These are phyloP conservation scores for Oscheius myriophilus DNA, from an alignment of 2,888 invertebrate genomes.

Conservation along the genomic window DNA sequence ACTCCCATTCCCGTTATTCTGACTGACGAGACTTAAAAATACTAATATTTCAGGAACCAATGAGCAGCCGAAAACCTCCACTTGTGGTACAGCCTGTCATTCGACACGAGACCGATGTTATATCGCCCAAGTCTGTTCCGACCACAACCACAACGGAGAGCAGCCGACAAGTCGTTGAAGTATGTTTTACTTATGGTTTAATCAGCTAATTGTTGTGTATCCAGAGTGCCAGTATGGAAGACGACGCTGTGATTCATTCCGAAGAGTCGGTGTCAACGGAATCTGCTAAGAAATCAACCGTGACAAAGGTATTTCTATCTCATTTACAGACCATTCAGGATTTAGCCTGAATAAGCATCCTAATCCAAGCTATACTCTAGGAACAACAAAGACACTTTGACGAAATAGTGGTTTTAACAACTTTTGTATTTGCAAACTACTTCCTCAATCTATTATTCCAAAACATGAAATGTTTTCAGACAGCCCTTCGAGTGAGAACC, in stretches of 20 bases:
- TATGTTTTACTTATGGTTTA: background rate
- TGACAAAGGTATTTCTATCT: conserved; percentile 3
- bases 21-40: background rate
- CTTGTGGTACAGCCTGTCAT: background rate
- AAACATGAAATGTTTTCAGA: too few species aligned
- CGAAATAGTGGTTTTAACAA: too few species aligned
- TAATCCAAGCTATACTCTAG: too few species aligned
- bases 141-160: background rate
- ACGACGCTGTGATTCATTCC: conserved; percentile 10
- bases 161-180: background rate
- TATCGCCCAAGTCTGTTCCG: background rate
- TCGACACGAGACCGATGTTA: background rate
- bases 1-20: background rate
- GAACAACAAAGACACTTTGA: too few species aligned
- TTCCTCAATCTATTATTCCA: too few species aligned
- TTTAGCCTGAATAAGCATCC: too few species aligned
- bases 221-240: conserved; percentile 17
- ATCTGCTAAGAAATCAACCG: background rate
- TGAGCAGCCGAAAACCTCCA: background rate
- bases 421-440: too few species aligned
- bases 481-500: conserved; percentile 22
- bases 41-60: background rate
- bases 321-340: too few species aligned
- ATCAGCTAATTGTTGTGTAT: background rate
- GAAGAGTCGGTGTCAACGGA: conserved; percentile 13